Evolutionary conservation across 2,888 invertebrate genomes (phyloP).

Genomic region (Zeuzera pyrina): DNA sequence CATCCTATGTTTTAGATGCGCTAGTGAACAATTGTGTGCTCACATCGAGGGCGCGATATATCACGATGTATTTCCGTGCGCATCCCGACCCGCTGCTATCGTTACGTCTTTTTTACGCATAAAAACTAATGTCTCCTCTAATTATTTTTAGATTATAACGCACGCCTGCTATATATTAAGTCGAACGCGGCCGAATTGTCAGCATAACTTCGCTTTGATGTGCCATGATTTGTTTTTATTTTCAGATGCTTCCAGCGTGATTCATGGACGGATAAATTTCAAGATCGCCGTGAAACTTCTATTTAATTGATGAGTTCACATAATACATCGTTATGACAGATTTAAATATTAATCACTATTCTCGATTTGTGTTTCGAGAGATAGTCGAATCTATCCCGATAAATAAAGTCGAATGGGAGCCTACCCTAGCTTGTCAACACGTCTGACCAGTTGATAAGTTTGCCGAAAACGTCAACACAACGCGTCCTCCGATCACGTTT

Average conservation of each 20-base stretch:
- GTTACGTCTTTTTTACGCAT: slow-evolving; percentile 66
- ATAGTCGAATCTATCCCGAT: slow-evolving; percentile 9
- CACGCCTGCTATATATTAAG: slow-evolving; percentile 68
- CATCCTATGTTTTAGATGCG: slow-evolving; percentile 40
- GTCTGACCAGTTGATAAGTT: slow-evolving; percentile 45
- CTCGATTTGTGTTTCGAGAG: slow-evolving; percentile 19
- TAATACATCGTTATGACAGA: slow-evolving; percentile 55
- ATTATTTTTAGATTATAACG: slow-evolving; percentile 73
- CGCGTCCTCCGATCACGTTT: slow-evolving; percentile 45
- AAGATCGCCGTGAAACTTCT: slow-evolving; percentile 54
- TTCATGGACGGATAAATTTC: slow-evolving; percentile 66
- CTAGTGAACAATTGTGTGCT: slow-evolving; percentile 50
- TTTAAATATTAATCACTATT: slow-evolving; percentile 29
- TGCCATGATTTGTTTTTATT: slow-evolving; percentile 69
- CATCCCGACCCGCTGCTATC: slow-evolving; percentile 42
- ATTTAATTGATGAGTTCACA: slow-evolving; percentile 55
- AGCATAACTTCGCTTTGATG: slow-evolving; percentile 71
- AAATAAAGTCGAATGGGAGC: slow-evolving; percentile 8
- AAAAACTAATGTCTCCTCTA: slow-evolving; percentile 71
- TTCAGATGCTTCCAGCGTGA: slow-evolving; percentile 58
- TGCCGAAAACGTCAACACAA: slow-evolving; percentile 49
- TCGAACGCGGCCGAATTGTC: slow-evolving; percentile 65
- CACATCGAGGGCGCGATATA: slow-evolving; percentile 50
- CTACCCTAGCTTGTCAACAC: slow-evolving; percentile 24
- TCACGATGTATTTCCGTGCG: slow-evolving; percentile 64